Evolutionary conservation across 2,888 invertebrate species (phyloP).

Genomic region (Euphydryas editha): DNA sequence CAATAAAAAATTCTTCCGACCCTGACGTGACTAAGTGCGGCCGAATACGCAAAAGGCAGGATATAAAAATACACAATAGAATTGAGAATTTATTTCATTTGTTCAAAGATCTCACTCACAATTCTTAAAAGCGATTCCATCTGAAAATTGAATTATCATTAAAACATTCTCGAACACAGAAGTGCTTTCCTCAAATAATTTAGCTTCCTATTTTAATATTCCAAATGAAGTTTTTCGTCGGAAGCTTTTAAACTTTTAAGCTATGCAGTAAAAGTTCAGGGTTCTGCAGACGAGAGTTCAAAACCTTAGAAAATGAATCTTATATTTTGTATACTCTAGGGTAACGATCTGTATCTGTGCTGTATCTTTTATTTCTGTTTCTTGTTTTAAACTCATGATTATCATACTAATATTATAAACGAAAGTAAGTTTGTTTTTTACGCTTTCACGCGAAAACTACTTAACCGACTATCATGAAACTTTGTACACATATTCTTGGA

Average conservation of each 20-base stretch:
- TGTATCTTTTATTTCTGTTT: too few species aligned
- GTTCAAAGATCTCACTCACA: constrained; percentile 21
- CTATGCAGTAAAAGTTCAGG: constrained; percentile 6
- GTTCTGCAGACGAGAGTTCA: not conserved
- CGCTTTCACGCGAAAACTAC: too few species aligned
- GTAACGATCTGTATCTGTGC: too few species aligned
- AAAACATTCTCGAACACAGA: constrained; percentile 45
- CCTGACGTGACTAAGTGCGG: not conserved
- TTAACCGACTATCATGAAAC: too few species aligned
- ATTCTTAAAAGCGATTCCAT: constrained; percentile 33
- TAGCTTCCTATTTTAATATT: constrained; percentile 47
- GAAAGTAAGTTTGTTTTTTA: too few species aligned
- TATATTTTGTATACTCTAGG: not conserved
- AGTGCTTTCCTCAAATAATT: constrained; percentile 42
- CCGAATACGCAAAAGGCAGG: not conserved
- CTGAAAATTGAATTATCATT: constrained; percentile 50
- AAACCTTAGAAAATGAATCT: not conserved
- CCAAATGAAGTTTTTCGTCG: constrained; percentile 30
- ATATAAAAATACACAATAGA: not conserved
- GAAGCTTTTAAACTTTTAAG: constrained; percentile 29
- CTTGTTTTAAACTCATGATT: too few species aligned
- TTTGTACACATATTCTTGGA: too few species aligned
- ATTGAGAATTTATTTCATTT: constrained; percentile 7
- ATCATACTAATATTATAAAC: too few species aligned
- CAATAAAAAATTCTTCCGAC: constrained; percentile 7